phyloP scores from a whole-genome alignment of 2,113 vertebrate species.

The Ptyas mucosa region DNA sequence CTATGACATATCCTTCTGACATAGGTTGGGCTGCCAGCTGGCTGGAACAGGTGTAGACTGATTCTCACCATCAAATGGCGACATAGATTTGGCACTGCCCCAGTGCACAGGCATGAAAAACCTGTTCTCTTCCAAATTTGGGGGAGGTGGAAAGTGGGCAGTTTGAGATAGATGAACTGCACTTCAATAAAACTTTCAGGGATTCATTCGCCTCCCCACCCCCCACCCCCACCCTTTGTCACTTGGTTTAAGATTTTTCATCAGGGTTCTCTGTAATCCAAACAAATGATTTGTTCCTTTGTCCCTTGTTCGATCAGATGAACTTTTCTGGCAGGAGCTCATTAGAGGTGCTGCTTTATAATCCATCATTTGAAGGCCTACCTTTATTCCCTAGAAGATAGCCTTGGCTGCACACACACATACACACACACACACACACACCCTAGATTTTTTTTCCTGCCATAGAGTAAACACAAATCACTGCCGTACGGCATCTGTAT shows the following conservation, averaged over 20 bases:
- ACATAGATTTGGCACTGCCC: constrained; percentile 84
- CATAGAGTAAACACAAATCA: constrained; percentile 9
- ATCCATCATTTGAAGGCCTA: rapidly evolving
- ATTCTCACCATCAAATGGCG: constrained; percentile 85
- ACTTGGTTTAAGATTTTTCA: not conserved
- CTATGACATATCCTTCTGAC: constrained; percentile 72
- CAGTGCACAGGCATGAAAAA: constrained; percentile 82
- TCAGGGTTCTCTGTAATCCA: constrained; percentile 42
- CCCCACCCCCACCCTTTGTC: constrained; percentile 13
- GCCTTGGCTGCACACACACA: not conserved
- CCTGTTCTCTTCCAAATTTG: constrained; percentile 74
- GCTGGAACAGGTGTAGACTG: constrained; percentile 90
- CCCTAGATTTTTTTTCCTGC: not conserved
- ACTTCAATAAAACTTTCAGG: constrained; percentile 67
- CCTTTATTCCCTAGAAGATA: constrained; percentile 28
- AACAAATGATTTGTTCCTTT: constrained; percentile 55
- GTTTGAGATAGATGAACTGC: constrained; percentile 75
- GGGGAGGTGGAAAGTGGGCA: not conserved
- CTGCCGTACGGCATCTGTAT: not conserved
- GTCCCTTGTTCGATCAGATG: constrained; percentile 19
- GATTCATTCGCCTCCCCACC: constrained; percentile 62
- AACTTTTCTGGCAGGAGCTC: constrained; percentile 17
- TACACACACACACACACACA: not conserved
- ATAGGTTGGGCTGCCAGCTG: constrained; percentile 89
- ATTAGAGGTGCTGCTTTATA: not conserved